Evolutionary conservation across 2,797 vertebrate species (phyloP).

Genomic region (Sylvilagus floridanus): DNA sequence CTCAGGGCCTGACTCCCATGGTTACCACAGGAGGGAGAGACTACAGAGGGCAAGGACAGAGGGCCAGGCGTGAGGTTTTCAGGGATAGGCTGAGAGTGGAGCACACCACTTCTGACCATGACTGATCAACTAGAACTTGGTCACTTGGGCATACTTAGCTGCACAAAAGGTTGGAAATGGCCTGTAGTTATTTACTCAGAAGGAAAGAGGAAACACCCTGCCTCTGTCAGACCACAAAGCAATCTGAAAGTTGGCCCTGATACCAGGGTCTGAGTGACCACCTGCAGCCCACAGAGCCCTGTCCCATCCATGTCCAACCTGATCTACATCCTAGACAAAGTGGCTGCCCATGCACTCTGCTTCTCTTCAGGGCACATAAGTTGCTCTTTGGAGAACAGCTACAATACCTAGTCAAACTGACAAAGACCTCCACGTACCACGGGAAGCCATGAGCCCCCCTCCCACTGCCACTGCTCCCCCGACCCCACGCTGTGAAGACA

Average conservation of each 20-base stretch:
- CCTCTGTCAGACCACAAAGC: background rate
- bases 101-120: background rate
- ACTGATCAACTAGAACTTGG: background rate
- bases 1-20: background rate
- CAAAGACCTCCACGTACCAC: background rate
- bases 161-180: constrained; percentile 24
- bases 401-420: background rate
- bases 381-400: background rate
- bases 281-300: background rate
- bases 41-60: background rate
- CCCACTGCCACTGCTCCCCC: background rate
- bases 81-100: background rate
- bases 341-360: background rate
- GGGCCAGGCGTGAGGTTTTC: background rate
- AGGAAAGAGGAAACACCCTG: background rate
- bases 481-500: background rate
- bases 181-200: background rate
- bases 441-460: background rate
- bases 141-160: background rate
- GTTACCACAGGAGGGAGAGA: background rate
- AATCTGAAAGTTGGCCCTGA: constrained; percentile 33
- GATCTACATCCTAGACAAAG: background rate
- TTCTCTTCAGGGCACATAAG: background rate
- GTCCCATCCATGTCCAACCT: background rate
- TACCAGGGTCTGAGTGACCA: background rate